These are phyloP conservation scores for Planiliza haematocheilus DNA, from an alignment of 2,113 vertebrate species.

Conservation along the genomic window DNA sequence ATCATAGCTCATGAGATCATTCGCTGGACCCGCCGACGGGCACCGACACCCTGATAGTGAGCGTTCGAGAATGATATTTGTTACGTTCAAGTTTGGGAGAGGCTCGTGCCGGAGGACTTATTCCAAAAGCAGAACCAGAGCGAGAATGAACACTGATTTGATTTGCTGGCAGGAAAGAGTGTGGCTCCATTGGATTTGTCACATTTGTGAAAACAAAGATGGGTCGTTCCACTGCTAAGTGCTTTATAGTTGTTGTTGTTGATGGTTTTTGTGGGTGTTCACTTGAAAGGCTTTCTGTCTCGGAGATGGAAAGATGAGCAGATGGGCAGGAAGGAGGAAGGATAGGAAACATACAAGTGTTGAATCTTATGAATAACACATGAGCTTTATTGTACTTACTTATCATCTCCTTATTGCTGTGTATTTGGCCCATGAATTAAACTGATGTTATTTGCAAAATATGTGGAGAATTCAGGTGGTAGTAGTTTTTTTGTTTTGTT, in stretches of 20 bases:
- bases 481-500: background rate
- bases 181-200: slow-evolving; percentile 77
- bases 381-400: slow-evolving; percentile 69
- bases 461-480: background rate
- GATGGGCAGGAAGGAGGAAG: slow-evolving; percentile 66
- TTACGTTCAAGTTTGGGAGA: slow-evolving; percentile 1
- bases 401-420: slow-evolving; percentile 49
- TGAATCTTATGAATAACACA: slow-evolving; percentile 80
- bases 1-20: slow-evolving; percentile 20
- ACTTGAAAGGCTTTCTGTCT: slow-evolving; percentile 78
- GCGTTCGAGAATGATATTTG: slow-evolving; percentile 11
- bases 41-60: background rate
- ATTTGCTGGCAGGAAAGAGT: slow-evolving; percentile 60
- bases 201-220: slow-evolving; percentile 73
- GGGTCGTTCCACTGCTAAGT: slow-evolving; percentile 72
- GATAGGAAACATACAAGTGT: slow-evolving; percentile 71
- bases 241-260: slow-evolving; percentile 69
- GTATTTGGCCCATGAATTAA: slow-evolving; percentile 9
- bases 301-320: slow-evolving; percentile 78
- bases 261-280: slow-evolving; percentile 66
- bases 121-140: slow-evolving; percentile 25
- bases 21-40: slow-evolving; percentile 5
- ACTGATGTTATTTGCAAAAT: slow-evolving; percentile 13
- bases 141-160: slow-evolving; percentile 56
- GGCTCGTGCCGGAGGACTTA: background rate